These are phyloP conservation scores for Auanema freiburgensis DNA, from an alignment of 2,888 invertebrate genomes.

Conservation along the genomic window DNA sequence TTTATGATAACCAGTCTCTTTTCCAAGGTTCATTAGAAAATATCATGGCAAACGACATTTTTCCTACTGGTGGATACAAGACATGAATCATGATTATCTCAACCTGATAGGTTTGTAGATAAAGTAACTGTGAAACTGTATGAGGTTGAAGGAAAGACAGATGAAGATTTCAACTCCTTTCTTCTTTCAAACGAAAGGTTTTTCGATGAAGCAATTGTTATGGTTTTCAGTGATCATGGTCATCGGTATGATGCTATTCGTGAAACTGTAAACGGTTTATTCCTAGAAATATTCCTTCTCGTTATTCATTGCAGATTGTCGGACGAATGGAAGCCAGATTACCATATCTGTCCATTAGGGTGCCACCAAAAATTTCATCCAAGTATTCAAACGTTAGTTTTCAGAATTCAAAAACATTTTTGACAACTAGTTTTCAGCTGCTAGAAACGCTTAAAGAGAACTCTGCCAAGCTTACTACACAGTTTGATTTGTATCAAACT, in stretches of 20 bases:
- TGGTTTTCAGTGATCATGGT: slow-evolving; percentile 66
- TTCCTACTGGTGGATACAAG: slow-evolving; percentile 50
- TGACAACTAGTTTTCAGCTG: slow-evolving; percentile 27
- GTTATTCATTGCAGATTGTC: slow-evolving; percentile 41
- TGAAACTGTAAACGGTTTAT: slow-evolving; percentile 55
- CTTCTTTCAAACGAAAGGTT: slow-evolving; percentile 28
- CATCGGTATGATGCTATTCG: slow-evolving; percentile 66
- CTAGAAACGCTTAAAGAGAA: slow-evolving; percentile 60
- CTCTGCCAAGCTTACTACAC: slow-evolving; percentile 64
- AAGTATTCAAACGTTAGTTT: slow-evolving; percentile 54
- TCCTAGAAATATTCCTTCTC: not conserved
- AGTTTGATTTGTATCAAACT: slow-evolving; percentile 66
- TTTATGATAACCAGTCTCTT: too few relatives aligned
- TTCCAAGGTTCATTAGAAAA: slow-evolving; percentile 35
- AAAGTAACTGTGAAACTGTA: not conserved
- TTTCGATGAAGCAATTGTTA: slow-evolving; percentile 46
- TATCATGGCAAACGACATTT: slow-evolving; percentile 44
- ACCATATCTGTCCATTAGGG: slow-evolving; percentile 64
- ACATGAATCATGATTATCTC: slow-evolving; percentile 50
- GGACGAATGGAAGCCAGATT: slow-evolving; percentile 67
- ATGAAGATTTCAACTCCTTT: slow-evolving; percentile 39
- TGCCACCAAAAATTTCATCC: slow-evolving; percentile 61
- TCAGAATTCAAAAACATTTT: not conserved
- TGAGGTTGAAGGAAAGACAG: slow-evolving; percentile 27
- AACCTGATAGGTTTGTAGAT: slow-evolving; percentile 27